These are phyloP conservation scores for Lasius platythorax DNA, from an alignment of 2,888 invertebrate genomes.

Conservation along the genomic window DNA sequence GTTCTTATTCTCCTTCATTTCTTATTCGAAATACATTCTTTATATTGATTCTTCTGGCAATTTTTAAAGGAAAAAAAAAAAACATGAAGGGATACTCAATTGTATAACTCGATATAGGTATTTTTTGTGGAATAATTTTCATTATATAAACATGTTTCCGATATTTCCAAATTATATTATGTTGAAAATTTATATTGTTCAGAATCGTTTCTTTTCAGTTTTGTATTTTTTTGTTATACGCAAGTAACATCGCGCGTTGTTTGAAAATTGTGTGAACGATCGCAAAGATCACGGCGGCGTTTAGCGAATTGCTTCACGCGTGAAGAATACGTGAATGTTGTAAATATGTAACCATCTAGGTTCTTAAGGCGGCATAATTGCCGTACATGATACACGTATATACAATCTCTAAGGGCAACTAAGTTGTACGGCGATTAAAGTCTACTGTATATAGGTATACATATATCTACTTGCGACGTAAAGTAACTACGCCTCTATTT, in stretches of 20 bases:
- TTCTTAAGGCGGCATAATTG: conserved; percentile 42
- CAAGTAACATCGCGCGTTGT: not conserved
- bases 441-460: conserved; percentile 72
- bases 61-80: not conserved
- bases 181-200: too few species aligned
- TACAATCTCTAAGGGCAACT: conserved; percentile 57
- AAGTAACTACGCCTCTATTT: conserved; percentile 72
- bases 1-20: not conserved
- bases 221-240: not conserved
- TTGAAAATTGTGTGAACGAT: conserved; percentile 6
- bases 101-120: not conserved
- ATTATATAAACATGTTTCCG: not conserved
- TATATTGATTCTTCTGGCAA: not conserved
- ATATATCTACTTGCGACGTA: conserved; percentile 68
- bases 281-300: not conserved
- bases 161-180: not conserved
- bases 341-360: conserved; percentile 57
- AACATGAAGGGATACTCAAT: not conserved
- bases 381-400: conserved; percentile 50
- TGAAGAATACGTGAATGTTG: conserved; percentile 38
- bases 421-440: conserved; percentile 54
- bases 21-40: not conserved
- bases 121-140: not conserved
- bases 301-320: not conserved
- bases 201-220: not conserved